phyloP scores from a whole-genome alignment of 1,140 invertebrate species.

The Ectropis grisescens region DNA sequence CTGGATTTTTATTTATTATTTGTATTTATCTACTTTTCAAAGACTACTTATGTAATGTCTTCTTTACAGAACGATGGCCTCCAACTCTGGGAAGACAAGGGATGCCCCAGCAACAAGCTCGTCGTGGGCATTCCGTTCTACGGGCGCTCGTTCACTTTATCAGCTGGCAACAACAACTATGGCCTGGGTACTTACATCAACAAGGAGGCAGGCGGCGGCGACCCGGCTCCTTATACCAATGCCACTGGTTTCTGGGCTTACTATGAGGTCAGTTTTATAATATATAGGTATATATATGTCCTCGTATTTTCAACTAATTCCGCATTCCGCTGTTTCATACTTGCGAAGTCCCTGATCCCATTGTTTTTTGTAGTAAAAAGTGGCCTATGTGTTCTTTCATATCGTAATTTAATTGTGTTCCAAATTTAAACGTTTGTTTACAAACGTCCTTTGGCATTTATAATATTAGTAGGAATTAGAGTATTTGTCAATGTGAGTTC shows the following conservation, averaged over 20 bases:
- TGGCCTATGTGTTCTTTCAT: too few species aligned
- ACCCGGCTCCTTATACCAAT: conserved; percentile 86
- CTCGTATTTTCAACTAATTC: conserved; percentile 1
- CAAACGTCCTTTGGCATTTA: too few species aligned
- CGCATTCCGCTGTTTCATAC: conserved; percentile 3
- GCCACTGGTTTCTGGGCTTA: conserved; percentile 90
- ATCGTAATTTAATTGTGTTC: too few species aligned
- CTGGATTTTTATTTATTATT: too few species aligned
- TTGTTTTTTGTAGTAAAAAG: too few species aligned
- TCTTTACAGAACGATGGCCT: conserved; percentile 84
- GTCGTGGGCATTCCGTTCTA: conserved; percentile 91
- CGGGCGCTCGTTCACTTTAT: conserved; percentile 85
- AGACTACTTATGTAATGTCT: conserved; percentile 10
- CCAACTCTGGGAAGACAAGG: conserved; percentile 87
- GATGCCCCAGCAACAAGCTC: conserved; percentile 88
- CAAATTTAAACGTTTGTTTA: too few species aligned
- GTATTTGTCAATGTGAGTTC: too few species aligned
- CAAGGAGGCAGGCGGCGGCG: conserved; percentile 88
- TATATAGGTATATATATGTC: neutral
- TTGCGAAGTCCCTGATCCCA: too few species aligned
- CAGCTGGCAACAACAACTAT: conserved; percentile 84
- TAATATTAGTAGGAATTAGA: too few species aligned
- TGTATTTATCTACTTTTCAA: neutral
- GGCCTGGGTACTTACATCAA: conserved; percentile 87
- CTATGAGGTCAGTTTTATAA: conserved; percentile 85